Base-by-base conservation (phyloP, 2,113 vertebrate species). In the Lethenteron reissneri region DNA sequence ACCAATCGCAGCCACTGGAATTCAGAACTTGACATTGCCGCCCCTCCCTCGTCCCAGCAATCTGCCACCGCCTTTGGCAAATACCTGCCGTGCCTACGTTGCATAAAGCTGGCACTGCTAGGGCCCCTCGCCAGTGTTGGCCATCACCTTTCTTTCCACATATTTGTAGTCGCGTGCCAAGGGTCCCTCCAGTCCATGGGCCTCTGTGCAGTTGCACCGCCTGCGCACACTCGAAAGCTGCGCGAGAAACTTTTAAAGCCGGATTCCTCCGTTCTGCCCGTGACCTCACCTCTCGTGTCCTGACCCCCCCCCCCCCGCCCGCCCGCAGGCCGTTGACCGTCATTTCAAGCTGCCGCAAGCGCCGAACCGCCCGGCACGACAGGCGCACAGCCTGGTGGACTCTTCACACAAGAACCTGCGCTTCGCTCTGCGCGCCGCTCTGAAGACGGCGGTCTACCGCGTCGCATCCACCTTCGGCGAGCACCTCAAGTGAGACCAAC, bases 281-380 rank as follows among this genome's bases (percentile, higher is more conserved):
- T 68, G n/a, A 8, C 64, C 64, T 25, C 10, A 11, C 41, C 41
- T 41, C 41, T 41, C 41, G 41, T 68, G 10, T 11, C 10, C 25
- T 25, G 10, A 17, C 25, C 64, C 64, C 2, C 2, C 25, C 9
- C 62, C 21, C 21, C 21, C 17, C 17, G 17, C 15, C 21, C n/a
- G 9, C 10, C 64, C 64, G 10, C 78, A 99, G 94, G 90, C 90
- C 1, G 87, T 94, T 1, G 92, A 99, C 75, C 87, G 88, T n/a
- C 84, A 95, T 79, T 99, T 99, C 78, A 99, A 99, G 76, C 85
- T 99, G 76, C 94, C 94, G 72, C 89, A 97, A 8, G 92, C 86
- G 71, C 96, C 92, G 71, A 97, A 88, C 76, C 95, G 94, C 69
- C 86, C 90, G 1, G 74, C 82, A 17, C 81, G 86, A 74, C 76